phyloP scores from a whole-genome alignment of 1,140 invertebrate genomes.

The Megalopta genalis region DNA sequence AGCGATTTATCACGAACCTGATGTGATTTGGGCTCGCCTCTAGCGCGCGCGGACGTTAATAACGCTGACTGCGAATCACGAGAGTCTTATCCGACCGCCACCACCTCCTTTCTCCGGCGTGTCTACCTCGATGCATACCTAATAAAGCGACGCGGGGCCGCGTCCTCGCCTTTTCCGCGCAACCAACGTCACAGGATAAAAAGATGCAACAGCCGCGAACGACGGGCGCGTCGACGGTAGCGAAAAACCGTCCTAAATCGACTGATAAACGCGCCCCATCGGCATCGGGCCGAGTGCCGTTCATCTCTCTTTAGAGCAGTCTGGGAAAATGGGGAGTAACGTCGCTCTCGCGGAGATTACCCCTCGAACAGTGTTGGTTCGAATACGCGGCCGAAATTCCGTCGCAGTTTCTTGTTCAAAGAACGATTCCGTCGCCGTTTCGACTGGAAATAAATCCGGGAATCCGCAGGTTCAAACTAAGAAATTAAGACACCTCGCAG shows the following conservation, averaged over 20 bases:
- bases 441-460: no score
- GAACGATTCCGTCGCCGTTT: no score
- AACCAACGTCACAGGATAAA: conserved; percentile 27
- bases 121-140: conserved; percentile 70
- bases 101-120: conserved; percentile 48
- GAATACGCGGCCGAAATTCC: background rate
- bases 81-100: conserved; percentile 56
- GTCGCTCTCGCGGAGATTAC: background rate
- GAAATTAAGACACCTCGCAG: no score
- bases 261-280: background rate
- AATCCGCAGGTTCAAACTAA: no score
- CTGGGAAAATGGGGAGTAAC: background rate
- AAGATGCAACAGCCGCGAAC: conserved; percentile 36
- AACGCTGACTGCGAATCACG: conserved; percentile 69
- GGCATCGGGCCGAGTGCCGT: background rate
- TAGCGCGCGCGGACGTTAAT: conserved; percentile 76
- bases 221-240: conserved; percentile 17
- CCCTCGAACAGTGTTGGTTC: background rate
- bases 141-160: conserved; percentile 74
- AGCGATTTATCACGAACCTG: conserved; percentile 78
- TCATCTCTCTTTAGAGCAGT: no score
- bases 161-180: conserved; percentile 62
- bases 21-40: conserved; percentile 77
- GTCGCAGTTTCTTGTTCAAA: no score
- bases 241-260: conserved; percentile 10